phyloP scores from a whole-genome alignment of 2,888 invertebrate genomes.

The Cylloceria caligata region DNA sequence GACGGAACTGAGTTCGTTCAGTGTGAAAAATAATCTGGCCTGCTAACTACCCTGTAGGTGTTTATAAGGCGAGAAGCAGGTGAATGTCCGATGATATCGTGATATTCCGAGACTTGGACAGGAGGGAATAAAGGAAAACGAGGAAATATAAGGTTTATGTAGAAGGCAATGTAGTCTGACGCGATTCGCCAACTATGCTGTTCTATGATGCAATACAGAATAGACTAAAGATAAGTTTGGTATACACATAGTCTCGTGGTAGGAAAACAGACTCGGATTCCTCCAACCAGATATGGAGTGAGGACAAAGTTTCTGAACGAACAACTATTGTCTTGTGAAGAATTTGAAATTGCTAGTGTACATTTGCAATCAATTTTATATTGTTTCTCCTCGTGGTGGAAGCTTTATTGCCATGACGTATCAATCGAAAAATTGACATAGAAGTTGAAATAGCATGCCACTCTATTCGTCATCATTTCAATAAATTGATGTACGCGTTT shows the following conservation, averaged over 20 bases:
- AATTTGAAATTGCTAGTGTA: not conserved
- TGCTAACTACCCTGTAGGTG: constrained; percentile 15
- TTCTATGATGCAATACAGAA: not conserved
- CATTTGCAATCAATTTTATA: constrained; percentile 1
- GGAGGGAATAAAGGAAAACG: not conserved
- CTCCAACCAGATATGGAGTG: not conserved
- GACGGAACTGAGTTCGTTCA: constrained; percentile 26
- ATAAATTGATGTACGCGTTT: no score
- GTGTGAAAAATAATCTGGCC: constrained; percentile 5
- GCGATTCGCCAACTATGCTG: constrained; percentile 5
- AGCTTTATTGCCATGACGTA: not conserved
- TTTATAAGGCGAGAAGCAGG: constrained; percentile 25
- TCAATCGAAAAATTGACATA: not conserved
- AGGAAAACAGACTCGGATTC: not conserved
- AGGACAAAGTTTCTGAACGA: constrained; percentile 1
- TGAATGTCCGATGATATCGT: constrained; percentile 57
- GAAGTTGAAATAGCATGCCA: not conserved
- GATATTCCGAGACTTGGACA: constrained; percentile 21
- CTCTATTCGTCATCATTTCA: not conserved
- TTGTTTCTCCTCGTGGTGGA: not conserved
- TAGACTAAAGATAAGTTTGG: constrained; percentile 11
- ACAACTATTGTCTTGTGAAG: not conserved
- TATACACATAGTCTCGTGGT: not conserved
- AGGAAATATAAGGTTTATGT: constrained; percentile 6
- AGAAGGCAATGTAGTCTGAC: constrained; percentile 14